These are phyloP conservation scores for Coptotermes formosanus DNA, from an alignment of 1,140 invertebrate species.

Conservation along the genomic window DNA sequence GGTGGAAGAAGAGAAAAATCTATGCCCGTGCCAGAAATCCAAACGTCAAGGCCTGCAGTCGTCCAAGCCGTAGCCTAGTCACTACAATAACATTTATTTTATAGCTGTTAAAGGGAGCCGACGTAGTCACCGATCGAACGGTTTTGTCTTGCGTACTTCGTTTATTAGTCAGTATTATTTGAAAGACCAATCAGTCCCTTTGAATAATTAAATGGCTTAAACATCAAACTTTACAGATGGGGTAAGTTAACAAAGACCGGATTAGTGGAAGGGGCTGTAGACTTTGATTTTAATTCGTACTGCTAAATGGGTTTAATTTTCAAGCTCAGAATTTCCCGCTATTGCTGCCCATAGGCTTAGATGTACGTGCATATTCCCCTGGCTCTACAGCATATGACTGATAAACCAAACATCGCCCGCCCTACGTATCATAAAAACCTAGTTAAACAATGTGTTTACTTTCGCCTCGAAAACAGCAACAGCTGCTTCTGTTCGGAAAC, in stretches of 20 bases:
- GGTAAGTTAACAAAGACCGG: not conserved
- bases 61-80: no score
- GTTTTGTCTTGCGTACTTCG: not conserved
- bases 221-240: not conserved
- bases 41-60: no score
- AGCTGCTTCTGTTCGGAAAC: not conserved
- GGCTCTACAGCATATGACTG: not conserved
- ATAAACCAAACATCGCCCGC: not conserved
- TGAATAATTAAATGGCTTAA: not conserved
- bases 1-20: no score
- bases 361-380: not conserved
- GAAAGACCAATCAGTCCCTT: slow-evolving; percentile 7
- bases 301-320: not conserved
- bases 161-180: not conserved
- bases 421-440: not conserved
- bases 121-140: not conserved
- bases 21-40: no score
- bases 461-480: not conserved
- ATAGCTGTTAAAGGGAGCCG: no score
- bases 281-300: not conserved
- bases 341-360: no score
- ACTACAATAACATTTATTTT: no score
- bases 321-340: not conserved
- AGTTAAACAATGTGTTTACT: slow-evolving; percentile 8
- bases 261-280: not conserved